These are phyloP conservation scores for Scaptodrosophila lebanonensis DNA, from an alignment of 1,140 invertebrate genomes.

Conservation along the genomic window DNA sequence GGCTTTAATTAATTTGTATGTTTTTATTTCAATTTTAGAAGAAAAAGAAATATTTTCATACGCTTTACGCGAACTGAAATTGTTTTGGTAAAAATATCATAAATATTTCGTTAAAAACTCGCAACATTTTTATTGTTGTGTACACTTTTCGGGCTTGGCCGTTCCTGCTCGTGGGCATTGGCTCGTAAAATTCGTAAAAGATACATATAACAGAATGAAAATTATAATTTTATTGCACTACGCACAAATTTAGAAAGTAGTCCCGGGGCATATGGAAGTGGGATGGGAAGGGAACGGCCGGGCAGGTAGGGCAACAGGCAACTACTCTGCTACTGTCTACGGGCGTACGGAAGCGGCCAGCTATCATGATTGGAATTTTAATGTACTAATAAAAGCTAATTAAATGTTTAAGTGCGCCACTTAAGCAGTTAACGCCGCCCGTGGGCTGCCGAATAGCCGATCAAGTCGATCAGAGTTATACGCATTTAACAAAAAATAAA, in stretches of 20 bases:
- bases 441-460: slow-evolving; percentile 7
- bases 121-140: no score
- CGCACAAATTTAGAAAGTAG: no score
- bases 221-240: background rate
- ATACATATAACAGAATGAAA: no score
- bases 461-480: slow-evolving; percentile 49
- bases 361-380: slow-evolving; percentile 61
- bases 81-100: slow-evolving; percentile 70
- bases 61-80: slow-evolving; percentile 22
- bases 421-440: no score
- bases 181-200: no score
- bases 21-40: slow-evolving; percentile 69
- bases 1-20: slow-evolving; percentile 74
- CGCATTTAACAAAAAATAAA: slow-evolving; percentile 57
- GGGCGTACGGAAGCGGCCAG: background rate
- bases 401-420: slow-evolving; percentile 44
- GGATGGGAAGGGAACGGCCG: no score
- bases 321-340: no score
- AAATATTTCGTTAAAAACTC: slow-evolving; percentile 71
- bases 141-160: no score
- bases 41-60: slow-evolving; percentile 40
- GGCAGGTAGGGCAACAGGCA: no score
- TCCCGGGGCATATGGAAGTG: no score
- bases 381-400: slow-evolving; percentile 65
- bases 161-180: no score